phyloP scores from a whole-genome alignment of 2,888 invertebrate species.

The Holacanthella duospinosa region DNA sequence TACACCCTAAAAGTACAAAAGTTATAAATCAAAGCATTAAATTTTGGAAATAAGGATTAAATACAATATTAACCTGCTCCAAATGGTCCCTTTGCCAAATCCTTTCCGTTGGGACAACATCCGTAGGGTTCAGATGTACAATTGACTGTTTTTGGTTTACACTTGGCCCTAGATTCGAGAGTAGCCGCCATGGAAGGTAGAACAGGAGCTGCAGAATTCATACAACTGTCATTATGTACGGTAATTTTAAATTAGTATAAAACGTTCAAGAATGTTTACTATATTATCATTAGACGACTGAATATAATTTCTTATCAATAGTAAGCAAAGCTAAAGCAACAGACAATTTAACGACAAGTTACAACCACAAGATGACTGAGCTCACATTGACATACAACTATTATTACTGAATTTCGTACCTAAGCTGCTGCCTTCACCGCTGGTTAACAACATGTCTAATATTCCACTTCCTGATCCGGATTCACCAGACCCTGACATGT shows the following conservation, averaged over 20 bases:
- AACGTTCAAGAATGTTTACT: too few relatives aligned
- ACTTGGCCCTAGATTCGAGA: slow-evolving; percentile 49
- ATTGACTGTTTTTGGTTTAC: slow-evolving; percentile 42
- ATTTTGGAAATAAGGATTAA: not conserved
- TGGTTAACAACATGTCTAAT: not conserved
- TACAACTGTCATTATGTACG: too few relatives aligned
- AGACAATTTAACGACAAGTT: too few relatives aligned
- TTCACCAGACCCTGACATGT: not conserved
- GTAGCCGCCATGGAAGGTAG: not conserved
- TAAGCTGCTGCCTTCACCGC: too few relatives aligned
- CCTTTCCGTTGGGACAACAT: slow-evolving; percentile 72
- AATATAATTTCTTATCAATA: not conserved
- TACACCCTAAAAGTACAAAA: slow-evolving; percentile 49
- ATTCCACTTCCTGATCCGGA: slow-evolving; percentile 6
- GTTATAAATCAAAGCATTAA: not conserved
- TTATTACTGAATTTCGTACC: too few relatives aligned
- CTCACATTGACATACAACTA: too few relatives aligned
- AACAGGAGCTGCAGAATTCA: slow-evolving; percentile 4
- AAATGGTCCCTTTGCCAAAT: slow-evolving; percentile 68
- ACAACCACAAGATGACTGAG: too few relatives aligned
- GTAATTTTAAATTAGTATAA: too few relatives aligned
- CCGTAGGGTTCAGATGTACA: slow-evolving; percentile 61
- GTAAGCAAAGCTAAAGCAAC: too few relatives aligned
- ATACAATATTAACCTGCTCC: slow-evolving; percentile 44
- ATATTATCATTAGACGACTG: not conserved